These are phyloP conservation scores for Pelobates cultripes DNA, from an alignment of 2,797 vertebrate genomes.

Conservation along the genomic window DNA sequence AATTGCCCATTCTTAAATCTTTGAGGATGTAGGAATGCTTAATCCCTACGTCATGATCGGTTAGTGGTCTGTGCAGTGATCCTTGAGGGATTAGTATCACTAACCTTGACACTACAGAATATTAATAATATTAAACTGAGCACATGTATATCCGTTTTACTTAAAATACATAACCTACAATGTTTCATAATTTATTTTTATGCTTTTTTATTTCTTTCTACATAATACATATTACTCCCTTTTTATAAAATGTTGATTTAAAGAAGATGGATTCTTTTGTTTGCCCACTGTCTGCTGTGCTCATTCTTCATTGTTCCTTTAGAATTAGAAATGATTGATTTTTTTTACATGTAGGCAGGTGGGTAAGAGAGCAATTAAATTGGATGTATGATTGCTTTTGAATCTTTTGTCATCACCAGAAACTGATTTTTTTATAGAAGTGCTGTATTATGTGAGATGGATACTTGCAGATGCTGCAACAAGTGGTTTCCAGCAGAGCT, in stretches of 20 bases:
- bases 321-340: conserved; percentile 40
- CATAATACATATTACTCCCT: conserved; percentile 10
- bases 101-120: too few relatives aligned
- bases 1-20: too few relatives aligned
- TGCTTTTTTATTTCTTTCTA: background rate
- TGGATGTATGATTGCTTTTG: conserved; percentile 38
- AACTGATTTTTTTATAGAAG: conserved; percentile 20
- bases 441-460: conserved; percentile 4
- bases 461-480: conserved; percentile 1
- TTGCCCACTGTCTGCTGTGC: conserved; percentile 31
- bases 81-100: too few relatives aligned
- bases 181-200: conserved; percentile 5
- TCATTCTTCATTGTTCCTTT: conserved; percentile 26
- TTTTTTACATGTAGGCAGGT: conserved; percentile 33
- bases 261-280: conserved; percentile 36
- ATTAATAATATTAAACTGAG: too few relatives aligned
- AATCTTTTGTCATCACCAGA: conserved; percentile 35
- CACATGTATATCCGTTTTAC: background rate
- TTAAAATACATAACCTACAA: background rate
- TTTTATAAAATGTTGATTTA: conserved; percentile 20
- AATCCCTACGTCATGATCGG: too few relatives aligned
- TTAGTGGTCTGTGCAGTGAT: too few relatives aligned
- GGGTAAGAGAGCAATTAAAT: conserved; percentile 46
- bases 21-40: too few relatives aligned
- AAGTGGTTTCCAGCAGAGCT: conserved; percentile 10